A percentile compares a stretch with the other conserved stretches of the same genome.
phyloP scores from a whole-genome alignment of 2,797 vertebrate species.

The Luscinia luscinia region DNA sequence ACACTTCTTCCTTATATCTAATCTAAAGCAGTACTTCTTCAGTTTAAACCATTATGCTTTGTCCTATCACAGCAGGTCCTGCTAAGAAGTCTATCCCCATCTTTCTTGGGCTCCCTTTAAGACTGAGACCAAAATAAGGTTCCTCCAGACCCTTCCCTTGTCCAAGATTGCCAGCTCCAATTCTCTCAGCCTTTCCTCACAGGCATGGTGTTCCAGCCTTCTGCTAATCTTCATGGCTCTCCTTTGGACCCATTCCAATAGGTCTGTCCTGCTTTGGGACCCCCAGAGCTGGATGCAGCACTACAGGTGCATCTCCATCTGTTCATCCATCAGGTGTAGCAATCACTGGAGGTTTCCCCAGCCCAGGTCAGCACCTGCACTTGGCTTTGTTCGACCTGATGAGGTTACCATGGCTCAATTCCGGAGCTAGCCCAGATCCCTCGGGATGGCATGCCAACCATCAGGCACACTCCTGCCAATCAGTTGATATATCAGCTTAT shows the following conservation, averaged over 20 bases:
- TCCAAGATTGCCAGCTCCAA: not conserved
- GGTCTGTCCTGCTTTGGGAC: not conserved
- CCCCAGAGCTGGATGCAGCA: not conserved
- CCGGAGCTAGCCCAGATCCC: not conserved
- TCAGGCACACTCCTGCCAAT: not conserved
- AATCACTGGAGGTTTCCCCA: rapidly evolving
- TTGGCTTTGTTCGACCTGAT: not conserved
- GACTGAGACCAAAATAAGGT: not conserved
- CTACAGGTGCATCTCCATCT: rapidly evolving
- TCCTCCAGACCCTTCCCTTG: not conserved
- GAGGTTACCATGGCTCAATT: not conserved
- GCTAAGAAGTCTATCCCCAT: not conserved
- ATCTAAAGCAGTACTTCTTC: not conserved
- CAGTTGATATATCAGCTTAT: not conserved
- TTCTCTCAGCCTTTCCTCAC: not conserved
- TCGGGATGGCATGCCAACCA: not conserved
- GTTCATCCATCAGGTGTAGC: not conserved
- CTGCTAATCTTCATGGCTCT: not conserved
- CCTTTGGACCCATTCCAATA: not conserved
- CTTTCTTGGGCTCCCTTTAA: not conserved
- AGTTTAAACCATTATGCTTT: not conserved
- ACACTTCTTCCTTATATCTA: not conserved
- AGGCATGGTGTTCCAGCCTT: not conserved
- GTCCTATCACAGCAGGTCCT: no score
- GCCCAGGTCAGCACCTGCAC: no score